Evolutionary conservation across 2,113 vertebrate species (phyloP).

Genomic region (Perognathus longimembris): DNA sequence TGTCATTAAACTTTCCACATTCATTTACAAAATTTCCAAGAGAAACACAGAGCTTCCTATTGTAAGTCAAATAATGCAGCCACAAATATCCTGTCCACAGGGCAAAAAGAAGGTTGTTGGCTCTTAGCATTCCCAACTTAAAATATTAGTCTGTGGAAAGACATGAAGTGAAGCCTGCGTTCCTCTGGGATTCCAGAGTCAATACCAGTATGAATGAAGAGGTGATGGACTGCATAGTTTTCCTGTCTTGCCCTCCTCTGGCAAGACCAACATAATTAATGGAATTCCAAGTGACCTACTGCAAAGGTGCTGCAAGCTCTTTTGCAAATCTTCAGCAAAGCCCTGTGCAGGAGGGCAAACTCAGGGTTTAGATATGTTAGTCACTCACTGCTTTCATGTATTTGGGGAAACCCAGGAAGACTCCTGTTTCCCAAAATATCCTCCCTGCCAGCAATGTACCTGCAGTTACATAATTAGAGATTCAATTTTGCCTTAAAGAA

Average conservation of each 20-base stretch:
- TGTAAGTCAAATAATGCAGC: conserved; percentile 73
- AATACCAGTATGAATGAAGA: conserved; percentile 74
- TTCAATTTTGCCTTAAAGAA: conserved; percentile 57
- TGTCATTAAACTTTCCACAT: conserved; percentile 63
- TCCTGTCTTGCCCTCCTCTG: conserved; percentile 66
- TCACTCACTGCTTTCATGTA: not conserved
- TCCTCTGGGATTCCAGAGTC: conserved; percentile 75
- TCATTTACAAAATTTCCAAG: conserved; percentile 69
- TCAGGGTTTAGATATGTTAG: not conserved
- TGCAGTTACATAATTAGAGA: conserved; percentile 58
- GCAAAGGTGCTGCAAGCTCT: conserved; percentile 60
- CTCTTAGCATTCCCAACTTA: conserved; percentile 77
- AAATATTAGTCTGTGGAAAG: conserved; percentile 75
- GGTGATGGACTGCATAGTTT: conserved; percentile 58
- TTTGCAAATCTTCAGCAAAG: conserved; percentile 66
- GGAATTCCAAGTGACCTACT: conserved; percentile 74
- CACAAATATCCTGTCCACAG: conserved; percentile 66
- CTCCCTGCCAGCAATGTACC: conserved; percentile 10
- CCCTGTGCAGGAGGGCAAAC: conserved; percentile 39
- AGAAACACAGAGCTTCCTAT: conserved; percentile 71
- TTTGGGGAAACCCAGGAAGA: conserved; percentile 43
- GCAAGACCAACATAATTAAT: conserved; percentile 52
- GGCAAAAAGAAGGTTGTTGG: conserved; percentile 71
- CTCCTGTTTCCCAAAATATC: conserved; percentile 59
- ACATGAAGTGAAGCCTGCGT: conserved; percentile 67